Evolutionary conservation across 2,113 vertebrate genomes (phyloP).

Genomic region (Rhinoderma darwinii): DNA sequence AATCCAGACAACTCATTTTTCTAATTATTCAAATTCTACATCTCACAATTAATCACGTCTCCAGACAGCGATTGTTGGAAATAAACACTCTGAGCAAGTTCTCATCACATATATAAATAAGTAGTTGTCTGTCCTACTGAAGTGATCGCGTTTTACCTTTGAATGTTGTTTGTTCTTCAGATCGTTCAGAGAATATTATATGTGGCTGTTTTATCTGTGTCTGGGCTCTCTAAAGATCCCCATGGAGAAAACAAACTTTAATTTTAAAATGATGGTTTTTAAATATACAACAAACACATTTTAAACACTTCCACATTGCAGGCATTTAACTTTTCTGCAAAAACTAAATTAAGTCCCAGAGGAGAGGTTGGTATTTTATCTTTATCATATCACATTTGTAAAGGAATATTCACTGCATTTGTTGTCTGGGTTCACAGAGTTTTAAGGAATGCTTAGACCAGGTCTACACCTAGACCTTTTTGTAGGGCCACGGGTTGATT

Average conservation of each 20-base stretch:
- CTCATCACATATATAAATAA: constrained; percentile 73
- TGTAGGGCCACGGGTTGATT: too few relatives aligned
- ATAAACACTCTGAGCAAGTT: constrained; percentile 71
- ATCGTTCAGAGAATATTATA: constrained; percentile 75
- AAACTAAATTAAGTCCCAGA: constrained; percentile 72
- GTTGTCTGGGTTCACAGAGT: background rate
- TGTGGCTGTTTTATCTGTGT: constrained; percentile 68
- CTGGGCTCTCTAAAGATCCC: constrained; percentile 66
- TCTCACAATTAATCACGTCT: constrained; percentile 63
- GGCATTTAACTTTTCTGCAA: constrained; percentile 68
- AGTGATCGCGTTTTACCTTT: constrained; percentile 70
- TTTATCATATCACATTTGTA: constrained; percentile 57
- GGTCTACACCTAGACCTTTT: too few relatives aligned
- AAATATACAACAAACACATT: constrained; percentile 66
- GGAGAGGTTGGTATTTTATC: constrained; percentile 63
- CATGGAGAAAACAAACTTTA: constrained; percentile 61
- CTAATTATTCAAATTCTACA: constrained; percentile 70
- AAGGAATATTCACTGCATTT: background rate
- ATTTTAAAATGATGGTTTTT: constrained; percentile 72
- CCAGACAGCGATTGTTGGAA: constrained; percentile 68
- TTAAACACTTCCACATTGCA: constrained; percentile 64
- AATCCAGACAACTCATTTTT: constrained; percentile 68
- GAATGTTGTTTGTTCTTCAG: constrained; percentile 73
- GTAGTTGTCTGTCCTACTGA: constrained; percentile 72
- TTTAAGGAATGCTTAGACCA: too few relatives aligned